Conservation (phyloP, 2,888 invertebrate species). For the Lasioglossum malachurum region DNA sequence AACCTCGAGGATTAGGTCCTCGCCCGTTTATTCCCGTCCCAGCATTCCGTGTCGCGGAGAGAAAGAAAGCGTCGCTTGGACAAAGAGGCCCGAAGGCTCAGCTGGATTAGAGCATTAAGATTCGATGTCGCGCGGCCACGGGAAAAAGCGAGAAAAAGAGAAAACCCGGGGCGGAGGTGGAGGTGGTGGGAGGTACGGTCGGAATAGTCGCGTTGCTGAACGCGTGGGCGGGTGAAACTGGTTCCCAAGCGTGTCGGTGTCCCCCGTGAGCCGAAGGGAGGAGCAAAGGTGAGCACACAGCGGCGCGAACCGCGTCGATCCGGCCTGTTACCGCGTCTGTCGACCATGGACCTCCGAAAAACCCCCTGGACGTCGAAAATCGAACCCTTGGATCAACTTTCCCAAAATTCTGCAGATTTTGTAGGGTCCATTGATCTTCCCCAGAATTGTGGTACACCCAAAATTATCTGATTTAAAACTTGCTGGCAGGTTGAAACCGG, state of each 20-base stretch:
- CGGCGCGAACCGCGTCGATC: neutral
- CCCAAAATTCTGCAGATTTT: too few species aligned
- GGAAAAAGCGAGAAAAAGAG: conserved; percentile 1
- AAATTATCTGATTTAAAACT: too few species aligned
- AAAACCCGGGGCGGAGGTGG: neutral
- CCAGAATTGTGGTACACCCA: too few species aligned
- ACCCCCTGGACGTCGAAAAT: neutral
- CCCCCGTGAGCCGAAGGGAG: conserved; percentile 38
- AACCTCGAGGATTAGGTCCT: neutral
- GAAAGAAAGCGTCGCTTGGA: neutral
- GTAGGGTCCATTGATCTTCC: too few species aligned
- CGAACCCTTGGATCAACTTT: neutral
- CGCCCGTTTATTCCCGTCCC: neutral
- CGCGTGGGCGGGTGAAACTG: conserved; percentile 71
- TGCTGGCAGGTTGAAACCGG: neutral
- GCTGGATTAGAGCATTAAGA: conserved; percentile 19
- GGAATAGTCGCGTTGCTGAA: conserved; percentile 58
- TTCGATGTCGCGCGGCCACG: conserved; percentile 2
- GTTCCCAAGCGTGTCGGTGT: conserved; percentile 60
- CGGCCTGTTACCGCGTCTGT: neutral
- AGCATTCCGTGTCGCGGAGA: neutral
- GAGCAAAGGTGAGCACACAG: conserved; percentile 18
- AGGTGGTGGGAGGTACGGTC: neutral
- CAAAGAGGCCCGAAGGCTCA: neutral
- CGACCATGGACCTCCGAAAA: neutral